Base-by-base conservation (phyloP, 2,797 vertebrate genomes). In the Hybognathus amarus region DNA sequence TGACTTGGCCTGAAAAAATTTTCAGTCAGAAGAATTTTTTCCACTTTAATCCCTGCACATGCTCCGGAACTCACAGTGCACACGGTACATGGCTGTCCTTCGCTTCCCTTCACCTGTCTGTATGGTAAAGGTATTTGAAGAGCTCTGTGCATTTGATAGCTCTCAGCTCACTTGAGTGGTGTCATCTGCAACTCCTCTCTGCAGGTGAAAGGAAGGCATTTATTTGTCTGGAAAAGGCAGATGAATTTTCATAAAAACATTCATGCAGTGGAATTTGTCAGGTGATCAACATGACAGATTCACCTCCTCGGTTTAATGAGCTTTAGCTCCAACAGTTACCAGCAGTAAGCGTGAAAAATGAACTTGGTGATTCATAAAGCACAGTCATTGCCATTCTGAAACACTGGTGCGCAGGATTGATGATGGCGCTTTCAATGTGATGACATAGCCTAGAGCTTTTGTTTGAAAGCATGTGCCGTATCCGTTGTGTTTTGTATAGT, bases 351-450 rank as follows among this genome's bases (percentile, higher is more conserved):
- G 86, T 66, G 63, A 75, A 54, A 73, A 77, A 88, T 88, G 82
- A 91, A 88, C 87, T 87, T 80, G 68, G 83, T 86, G 88, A 91
- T 90, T 89, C 85, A 91, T 91, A 90, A 90, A 87, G 56, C 84
- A 47, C 85, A 81, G 68, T 47, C 45, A 47, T 47, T 54, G 83
- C 38, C 47, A 64, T 89, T 88, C 85, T 63, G 74, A 82, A 71
- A 84, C 74, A 78, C 54, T 82, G 81, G 69, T 64, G 9, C 9
- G 82, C 70, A 84, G 80, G 52, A 86, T 52, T 64, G 47, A 88
- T 90, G 85, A 82, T 80, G 45, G 2, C 2, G 56, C 75, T 78
- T 82, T 47, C 77, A 6, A 30, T 20, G 36, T 77, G 73, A 68
- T 77, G 81, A 68, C 36, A 59, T 47, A 11, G 47, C 38, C 63